Evolutionary conservation across 2,888 invertebrate species (phyloP).

Genomic region (Falcaria lacertinaria): DNA sequence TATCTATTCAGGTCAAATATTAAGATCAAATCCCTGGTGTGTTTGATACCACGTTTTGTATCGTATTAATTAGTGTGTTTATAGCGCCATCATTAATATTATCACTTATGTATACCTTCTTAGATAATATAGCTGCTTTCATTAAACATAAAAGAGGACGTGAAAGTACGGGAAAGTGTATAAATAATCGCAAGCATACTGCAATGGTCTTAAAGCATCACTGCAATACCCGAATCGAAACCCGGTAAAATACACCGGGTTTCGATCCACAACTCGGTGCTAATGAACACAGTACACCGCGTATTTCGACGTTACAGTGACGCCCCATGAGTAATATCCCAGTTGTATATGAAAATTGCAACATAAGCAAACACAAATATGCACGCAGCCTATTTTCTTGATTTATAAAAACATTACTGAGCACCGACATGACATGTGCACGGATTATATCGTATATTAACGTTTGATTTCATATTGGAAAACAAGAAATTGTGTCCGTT

Average conservation of each 20-base stretch:
- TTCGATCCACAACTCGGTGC: background rate
- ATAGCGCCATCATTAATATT: background rate
- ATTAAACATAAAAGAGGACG: too few species aligned
- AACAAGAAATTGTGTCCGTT: too few species aligned
- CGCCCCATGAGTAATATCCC: background rate
- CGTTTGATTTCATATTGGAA: background rate
- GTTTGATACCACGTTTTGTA: constrained; percentile 24
- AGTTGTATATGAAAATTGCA: background rate
- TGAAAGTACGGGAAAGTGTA: background rate
- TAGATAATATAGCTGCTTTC: background rate
- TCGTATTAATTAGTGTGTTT: background rate
- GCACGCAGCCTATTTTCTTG: background rate
- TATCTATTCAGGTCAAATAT: constrained; percentile 38
- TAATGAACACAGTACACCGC: background rate
- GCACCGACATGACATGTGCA: background rate
- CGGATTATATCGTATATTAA: background rate
- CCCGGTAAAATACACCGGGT: background rate
- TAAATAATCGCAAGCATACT: background rate
- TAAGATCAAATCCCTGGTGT: constrained; percentile 31
- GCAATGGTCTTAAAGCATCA: background rate
- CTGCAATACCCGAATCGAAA: background rate
- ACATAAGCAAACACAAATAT: background rate
- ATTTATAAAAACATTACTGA: background rate
- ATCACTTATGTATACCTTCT: constrained; percentile 7
- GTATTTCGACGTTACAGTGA: background rate